phyloP scores from a whole-genome alignment of 2,888 invertebrate genomes.

The Melanargia galathea region DNA sequence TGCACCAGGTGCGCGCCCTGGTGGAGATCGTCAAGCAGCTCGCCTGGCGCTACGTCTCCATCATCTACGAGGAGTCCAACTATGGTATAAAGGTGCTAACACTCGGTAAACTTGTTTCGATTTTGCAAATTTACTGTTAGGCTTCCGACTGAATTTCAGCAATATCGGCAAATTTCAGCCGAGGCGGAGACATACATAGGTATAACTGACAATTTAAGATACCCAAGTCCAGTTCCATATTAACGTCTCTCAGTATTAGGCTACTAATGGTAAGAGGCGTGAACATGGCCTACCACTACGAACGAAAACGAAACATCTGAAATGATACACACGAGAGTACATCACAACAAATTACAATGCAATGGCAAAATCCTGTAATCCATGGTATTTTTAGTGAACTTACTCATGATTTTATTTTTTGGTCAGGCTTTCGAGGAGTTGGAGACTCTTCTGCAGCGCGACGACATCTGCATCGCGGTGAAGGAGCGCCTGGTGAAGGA shows the following conservation, averaged over 20 bases:
- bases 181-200: too few relatives aligned
- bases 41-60: constrained; percentile 96
- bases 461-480: constrained; percentile 95
- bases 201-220: not conserved
- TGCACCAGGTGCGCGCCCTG: constrained; percentile 97
- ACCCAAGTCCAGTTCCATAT: not conserved
- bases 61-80: constrained; percentile 97
- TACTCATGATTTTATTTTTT: not conserved
- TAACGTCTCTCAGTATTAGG: not conserved
- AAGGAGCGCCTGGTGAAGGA: constrained; percentile 97
- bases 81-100: constrained; percentile 93
- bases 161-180: too few relatives aligned
- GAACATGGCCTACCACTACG: not conserved
- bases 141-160: too few relatives aligned
- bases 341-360: too few relatives aligned
- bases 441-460: constrained; percentile 90
- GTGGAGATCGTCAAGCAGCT: constrained; percentile 93
- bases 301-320: not conserved
- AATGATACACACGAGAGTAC: not conserved
- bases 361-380: not conserved
- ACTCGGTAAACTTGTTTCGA: not conserved
- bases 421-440: constrained; percentile 88
- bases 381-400: not conserved
- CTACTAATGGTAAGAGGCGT: not conserved
- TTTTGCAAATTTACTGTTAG: not conserved